phyloP scores from a whole-genome alignment of 2,113 vertebrate species.

The Microcebus lehilahytsara region DNA sequence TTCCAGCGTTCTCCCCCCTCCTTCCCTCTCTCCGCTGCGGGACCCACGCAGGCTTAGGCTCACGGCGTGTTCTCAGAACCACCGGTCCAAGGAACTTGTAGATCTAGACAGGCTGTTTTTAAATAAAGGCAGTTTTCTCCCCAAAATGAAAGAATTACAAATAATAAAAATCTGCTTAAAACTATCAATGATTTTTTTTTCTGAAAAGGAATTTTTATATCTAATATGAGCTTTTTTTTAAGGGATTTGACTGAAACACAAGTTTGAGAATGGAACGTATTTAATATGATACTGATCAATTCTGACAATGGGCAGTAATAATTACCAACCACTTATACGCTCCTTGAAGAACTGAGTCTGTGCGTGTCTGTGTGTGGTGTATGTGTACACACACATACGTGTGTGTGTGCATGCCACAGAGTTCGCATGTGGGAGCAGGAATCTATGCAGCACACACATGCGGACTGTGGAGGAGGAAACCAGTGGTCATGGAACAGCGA shows the following conservation, averaged over 20 bases:
- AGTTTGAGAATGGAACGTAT: background rate
- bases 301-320: background rate
- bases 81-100: background rate
- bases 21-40: background rate
- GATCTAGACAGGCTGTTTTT: background rate
- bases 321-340: background rate
- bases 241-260: background rate
- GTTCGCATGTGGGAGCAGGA: too few relatives aligned
- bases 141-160: background rate
- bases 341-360: background rate
- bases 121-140: background rate
- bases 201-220: background rate
- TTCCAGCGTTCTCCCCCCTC: background rate
- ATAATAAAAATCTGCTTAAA: conserved; percentile 1
- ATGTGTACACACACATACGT: too few relatives aligned
- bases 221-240: background rate
- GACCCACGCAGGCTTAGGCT: background rate
- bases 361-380: background rate
- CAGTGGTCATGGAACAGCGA: background rate
- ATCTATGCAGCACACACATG: background rate
- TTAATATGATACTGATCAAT: background rate
- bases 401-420: background rate
- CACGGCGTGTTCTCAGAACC: background rate
- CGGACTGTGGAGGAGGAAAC: background rate
- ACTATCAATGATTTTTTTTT: background rate